A percentile compares a stretch with the other conserved stretches of the same genome.
phyloP scores from a whole-genome alignment of 2,797 vertebrate genomes.

The Hemitrygon akajei region DNA sequence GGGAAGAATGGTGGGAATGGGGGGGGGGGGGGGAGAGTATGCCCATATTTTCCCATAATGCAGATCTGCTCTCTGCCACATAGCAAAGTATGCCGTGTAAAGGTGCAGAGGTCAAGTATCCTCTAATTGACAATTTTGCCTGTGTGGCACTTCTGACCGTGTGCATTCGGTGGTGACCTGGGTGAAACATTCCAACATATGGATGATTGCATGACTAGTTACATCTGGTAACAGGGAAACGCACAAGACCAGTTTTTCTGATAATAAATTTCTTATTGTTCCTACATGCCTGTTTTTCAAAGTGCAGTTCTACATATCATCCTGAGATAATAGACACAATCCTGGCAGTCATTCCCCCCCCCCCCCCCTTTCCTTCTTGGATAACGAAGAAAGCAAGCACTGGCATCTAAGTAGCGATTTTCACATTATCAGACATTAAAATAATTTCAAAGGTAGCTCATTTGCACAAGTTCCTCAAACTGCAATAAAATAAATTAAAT shows the following conservation, averaged over 20 bases:
- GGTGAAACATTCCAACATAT: constrained; percentile 18
- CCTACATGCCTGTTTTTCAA: constrained; percentile 12
- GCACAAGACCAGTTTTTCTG: not conserved
- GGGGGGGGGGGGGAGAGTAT: no score
- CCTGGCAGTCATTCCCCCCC: not conserved
- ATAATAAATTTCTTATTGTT: not conserved
- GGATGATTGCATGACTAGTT: constrained; percentile 17
- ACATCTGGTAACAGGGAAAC: not conserved
- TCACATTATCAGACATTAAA: not conserved
- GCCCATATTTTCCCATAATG: not conserved
- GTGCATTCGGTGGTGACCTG: constrained; percentile 5
- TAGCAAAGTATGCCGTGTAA: not conserved
- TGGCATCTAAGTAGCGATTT: not conserved
- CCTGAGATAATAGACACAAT: constrained; percentile 8
- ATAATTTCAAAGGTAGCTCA: not conserved
- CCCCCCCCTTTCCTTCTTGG: not conserved
- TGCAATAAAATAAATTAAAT: not conserved
- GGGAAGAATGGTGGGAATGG: no score
- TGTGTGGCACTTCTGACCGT: not conserved
- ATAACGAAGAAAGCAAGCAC: not conserved
- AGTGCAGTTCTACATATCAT: not conserved
- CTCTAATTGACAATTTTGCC: constrained; percentile 15
- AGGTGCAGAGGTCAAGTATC: not conserved
- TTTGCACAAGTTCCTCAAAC: not conserved
- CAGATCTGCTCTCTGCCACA: not conserved